Evolutionary conservation across 2,797 vertebrate genomes (phyloP), one percentile per base, ranked within the genome.

Genomic region (Borostomias antarcticus): DNA sequence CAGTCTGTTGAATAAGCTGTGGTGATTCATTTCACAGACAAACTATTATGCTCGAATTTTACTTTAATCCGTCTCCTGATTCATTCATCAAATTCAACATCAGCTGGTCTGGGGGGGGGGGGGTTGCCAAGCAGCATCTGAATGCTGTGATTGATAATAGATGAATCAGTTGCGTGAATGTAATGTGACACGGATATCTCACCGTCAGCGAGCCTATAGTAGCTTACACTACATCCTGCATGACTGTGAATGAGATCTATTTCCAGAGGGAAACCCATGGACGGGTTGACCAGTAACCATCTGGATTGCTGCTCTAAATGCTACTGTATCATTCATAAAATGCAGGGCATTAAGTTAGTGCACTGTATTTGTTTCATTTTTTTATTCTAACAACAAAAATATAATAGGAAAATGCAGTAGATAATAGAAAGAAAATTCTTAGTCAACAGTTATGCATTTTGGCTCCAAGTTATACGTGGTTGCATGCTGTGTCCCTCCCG

Each of bases 61-160:
- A 83, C 76, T 85, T 81, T 62, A 77, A 85, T 84, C 73, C 54
- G 68, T 84, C 74, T 84, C 47, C 47, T n/a, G 72, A 75, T 81
- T 79, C 52, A 56, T 76, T 66, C 69, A 69, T 80, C 68, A 70
- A 70, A 75, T 51, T 30, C 62, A 23, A 25, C 62, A 68, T 50
- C 60, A 37, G 13, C 43, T 23, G 66, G 50, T 47, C 19, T 25
- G 56, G 32, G 51, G 33, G 19, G 29, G 28, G 62, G 52, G 40
- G 6, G 40, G n/a, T n/a, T n/a, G n/a, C n/a, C n/a, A 53, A 73
- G 19, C 50, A 53, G 6, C 25, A 28, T 40, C 48, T 60, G 45
- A 25, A 25, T 48, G 11, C 53, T 33, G 57, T 58, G 35, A 61
- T 66, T 48, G 35, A 62, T 60, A 59, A 47, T 11, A 19, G 45